Conservation (phyloP, 1,140 invertebrate species). For the Argopecten irradians region DNA sequence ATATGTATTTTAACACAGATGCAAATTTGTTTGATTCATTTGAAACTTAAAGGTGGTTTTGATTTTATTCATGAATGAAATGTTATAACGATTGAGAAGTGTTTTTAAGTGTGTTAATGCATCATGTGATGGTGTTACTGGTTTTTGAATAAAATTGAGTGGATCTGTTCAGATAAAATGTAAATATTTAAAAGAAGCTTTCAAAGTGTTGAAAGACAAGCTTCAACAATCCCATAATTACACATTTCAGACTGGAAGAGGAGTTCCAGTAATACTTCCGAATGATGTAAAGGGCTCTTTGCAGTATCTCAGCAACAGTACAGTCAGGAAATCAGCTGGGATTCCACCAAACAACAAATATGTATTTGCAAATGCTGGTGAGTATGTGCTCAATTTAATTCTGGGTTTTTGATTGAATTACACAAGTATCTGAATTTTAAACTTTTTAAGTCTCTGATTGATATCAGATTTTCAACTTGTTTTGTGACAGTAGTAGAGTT, state of each 20-base stretch:
- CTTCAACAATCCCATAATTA: neutral
- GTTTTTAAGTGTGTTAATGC: neutral
- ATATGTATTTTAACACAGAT: no score
- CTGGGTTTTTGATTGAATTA: no score
- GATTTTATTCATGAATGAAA: no score
- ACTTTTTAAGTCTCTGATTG: neutral
- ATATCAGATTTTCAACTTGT: no score
- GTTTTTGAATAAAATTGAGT: neutral
- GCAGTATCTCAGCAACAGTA: neutral
- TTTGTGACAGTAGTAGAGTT: no score
- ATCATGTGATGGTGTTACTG: neutral
- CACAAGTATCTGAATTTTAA: no score
- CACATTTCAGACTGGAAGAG: neutral
- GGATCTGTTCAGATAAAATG: neutral
- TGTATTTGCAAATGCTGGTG: neutral
- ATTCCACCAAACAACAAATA: neutral
- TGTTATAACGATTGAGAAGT: neutral
- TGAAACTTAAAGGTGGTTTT: no score
- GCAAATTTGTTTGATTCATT: no score
- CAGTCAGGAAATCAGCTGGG: neutral
- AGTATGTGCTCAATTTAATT: no score
- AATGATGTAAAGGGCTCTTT: neutral
- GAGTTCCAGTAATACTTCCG: neutral
- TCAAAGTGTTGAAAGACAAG: neutral
- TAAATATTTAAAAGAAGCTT: neutral